Evolutionary conservation across 2,797 vertebrate genomes (phyloP), one percentile per base, ranked within the genome.

Genomic region (Pelochelys cantorii): DNA sequence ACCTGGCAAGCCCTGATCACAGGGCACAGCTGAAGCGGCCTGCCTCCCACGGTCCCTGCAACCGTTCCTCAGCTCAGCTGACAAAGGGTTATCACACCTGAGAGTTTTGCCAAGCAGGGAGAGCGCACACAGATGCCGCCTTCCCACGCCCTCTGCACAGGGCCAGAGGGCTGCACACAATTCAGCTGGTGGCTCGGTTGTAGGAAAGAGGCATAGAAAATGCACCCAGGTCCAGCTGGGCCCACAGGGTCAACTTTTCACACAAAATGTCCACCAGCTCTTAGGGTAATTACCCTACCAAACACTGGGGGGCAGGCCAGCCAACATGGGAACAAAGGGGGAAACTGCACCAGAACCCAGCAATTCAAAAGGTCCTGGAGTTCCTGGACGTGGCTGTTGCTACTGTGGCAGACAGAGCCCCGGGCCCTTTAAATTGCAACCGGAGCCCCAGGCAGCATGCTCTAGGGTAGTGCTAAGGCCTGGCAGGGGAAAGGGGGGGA

Each of bases 141-240:
- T 22, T 57, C 98, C 98, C 97, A 98, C 98, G 98, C 97, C 98
- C 97, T 90, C 98, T 98, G 31, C 97, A 98, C 96, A 98, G 98
- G 85, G 98, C 98, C 92, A 96, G 97, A 95, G 87, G 34, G 75
- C 82, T 59, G 62, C 74, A 88, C 62, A 54, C 23, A 37, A 77
- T 1, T 42, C 54, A 31, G 29, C 82, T 12, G 85, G 6, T 34
- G 29, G 59, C 20, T 27, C 54, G 13, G 54, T 65, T n/a, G 2
- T 37, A 27, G 81, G 31, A 52, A 89, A 55, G 55, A 97, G 96
- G 87, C 86, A 87, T 91, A 95, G 84, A 95, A 56, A 80, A 59
- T 60, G 56, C 83, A 68, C 65, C 89, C 80, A 78, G 89, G 60
- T 88, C 57, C 85, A 87, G 85, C 81, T 57, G 83, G 31, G 53